These are phyloP conservation scores for Neogale vison DNA, from an alignment of 2,113 vertebrate species.

Conservation along the genomic window DNA sequence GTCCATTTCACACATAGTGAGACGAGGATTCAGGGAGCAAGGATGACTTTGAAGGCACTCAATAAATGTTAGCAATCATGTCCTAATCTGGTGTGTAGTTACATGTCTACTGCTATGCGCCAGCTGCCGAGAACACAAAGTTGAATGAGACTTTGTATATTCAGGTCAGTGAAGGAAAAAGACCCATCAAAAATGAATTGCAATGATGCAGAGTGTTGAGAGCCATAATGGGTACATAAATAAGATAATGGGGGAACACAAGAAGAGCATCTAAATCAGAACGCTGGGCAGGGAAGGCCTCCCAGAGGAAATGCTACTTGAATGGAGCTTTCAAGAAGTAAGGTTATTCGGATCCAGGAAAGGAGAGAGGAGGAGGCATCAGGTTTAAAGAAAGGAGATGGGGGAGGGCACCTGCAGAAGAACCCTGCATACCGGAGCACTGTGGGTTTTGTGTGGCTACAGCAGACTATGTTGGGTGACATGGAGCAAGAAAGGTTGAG, in stretches of 20 bases:
- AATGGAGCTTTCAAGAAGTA: not conserved
- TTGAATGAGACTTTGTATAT: not conserved
- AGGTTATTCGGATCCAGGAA: not conserved
- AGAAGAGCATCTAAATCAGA: not conserved
- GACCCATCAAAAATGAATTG: not conserved
- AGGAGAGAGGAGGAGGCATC: not conserved
- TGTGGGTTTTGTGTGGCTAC: not conserved
- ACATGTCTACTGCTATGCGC: not conserved
- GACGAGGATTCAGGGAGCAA: not conserved
- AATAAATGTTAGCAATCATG: fast-evolving
- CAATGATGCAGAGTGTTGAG: not conserved
- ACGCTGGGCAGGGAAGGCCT: not conserved
- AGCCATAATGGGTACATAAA: not conserved
- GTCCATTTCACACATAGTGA: not conserved
- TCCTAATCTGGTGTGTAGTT: not conserved
- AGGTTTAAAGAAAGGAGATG: not conserved
- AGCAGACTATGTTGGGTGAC: not conserved
- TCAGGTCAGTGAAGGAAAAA: not conserved
- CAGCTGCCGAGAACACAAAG: not conserved
- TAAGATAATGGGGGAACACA: not conserved
- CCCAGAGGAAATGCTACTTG: not conserved
- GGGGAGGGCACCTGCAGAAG: not conserved
- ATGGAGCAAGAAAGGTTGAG: not conserved
- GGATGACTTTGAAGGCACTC: not conserved
- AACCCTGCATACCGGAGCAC: fast-evolving